Percentiles rank a stretch among this genome's conserved stretches.
These are phyloP conservation scores for Colletes collaris DNA, from an alignment of 2,888 invertebrate genomes.

Conservation along the genomic window DNA sequence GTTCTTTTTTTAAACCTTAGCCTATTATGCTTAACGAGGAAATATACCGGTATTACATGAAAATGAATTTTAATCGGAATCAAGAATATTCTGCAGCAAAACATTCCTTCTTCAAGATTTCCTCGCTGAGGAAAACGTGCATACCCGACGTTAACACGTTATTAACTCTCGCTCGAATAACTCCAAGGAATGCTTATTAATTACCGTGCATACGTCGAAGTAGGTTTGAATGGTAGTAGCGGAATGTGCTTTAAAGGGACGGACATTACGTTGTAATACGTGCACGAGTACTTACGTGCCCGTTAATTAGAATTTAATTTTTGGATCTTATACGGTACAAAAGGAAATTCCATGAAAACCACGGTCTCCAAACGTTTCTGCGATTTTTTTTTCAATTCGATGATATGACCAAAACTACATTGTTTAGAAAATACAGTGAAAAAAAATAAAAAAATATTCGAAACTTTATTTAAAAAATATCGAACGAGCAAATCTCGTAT, in stretches of 20 bases:
- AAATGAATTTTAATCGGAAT: not conserved
- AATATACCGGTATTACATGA: not conserved
- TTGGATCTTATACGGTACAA: not conserved
- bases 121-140: not conserved
- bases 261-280: constrained; percentile 5
- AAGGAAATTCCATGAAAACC: constrained; percentile 8
- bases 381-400: too few species aligned
- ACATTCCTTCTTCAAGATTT: not conserved
- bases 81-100: not conserved
- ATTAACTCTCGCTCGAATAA: constrained; percentile 19
- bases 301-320: constrained; percentile 39
- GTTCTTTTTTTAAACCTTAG: too few species aligned
- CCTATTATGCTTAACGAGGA: too few species aligned
- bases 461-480: not conserved
- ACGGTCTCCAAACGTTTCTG: too few species aligned
- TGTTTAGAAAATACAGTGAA: not conserved
- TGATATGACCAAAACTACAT: too few species aligned
- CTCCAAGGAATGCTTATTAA: constrained; percentile 45
- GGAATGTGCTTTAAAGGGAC: constrained; percentile 12
- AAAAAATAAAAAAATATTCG: not conserved
- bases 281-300: not conserved
- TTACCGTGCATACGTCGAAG: constrained; percentile 28
- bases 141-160: constrained; percentile 11
- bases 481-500: not conserved
- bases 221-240: constrained; percentile 9